These are phyloP conservation scores for Zenarchopterus dispar DNA, from an alignment of 2,797 vertebrate species.

Conservation along the genomic window DNA sequence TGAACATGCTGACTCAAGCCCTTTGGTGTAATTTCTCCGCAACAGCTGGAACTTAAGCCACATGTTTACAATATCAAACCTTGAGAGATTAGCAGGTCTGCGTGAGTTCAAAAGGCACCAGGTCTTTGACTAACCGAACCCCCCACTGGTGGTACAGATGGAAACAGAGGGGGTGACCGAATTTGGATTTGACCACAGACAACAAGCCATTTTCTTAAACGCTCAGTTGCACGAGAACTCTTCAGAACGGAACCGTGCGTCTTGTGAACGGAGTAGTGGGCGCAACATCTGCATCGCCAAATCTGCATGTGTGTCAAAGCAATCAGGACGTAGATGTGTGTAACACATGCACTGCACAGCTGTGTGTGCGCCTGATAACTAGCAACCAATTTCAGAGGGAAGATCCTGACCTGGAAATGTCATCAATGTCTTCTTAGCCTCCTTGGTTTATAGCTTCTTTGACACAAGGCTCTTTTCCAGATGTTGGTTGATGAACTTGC, in stretches of 20 bases:
- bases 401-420: constrained; percentile 55
- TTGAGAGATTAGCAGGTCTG: constrained; percentile 31
- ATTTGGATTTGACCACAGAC: constrained; percentile 48
- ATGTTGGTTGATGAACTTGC: constrained; percentile 32
- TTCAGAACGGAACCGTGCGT: constrained; percentile 28
- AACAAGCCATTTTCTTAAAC: constrained; percentile 46
- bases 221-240: constrained; percentile 37
- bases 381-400: constrained; percentile 19
- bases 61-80: constrained; percentile 62
- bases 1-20: constrained; percentile 60
- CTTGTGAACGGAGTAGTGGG: constrained; percentile 20
- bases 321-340: constrained; percentile 8
- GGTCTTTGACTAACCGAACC: constrained; percentile 58
- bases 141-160: constrained; percentile 48
- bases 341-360: neutral
- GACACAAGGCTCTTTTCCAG: constrained; percentile 60
- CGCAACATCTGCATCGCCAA: constrained; percentile 15
- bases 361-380: neutral
- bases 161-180: constrained; percentile 65
- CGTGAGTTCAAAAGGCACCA: constrained; percentile 60
- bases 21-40: constrained; percentile 54
- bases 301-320: constrained; percentile 5
- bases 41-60: constrained; percentile 69
- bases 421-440: constrained; percentile 38
- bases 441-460: constrained; percentile 36